Conservation (phyloP, 2,888 invertebrate species). For the Pedicia rivosa region DNA sequence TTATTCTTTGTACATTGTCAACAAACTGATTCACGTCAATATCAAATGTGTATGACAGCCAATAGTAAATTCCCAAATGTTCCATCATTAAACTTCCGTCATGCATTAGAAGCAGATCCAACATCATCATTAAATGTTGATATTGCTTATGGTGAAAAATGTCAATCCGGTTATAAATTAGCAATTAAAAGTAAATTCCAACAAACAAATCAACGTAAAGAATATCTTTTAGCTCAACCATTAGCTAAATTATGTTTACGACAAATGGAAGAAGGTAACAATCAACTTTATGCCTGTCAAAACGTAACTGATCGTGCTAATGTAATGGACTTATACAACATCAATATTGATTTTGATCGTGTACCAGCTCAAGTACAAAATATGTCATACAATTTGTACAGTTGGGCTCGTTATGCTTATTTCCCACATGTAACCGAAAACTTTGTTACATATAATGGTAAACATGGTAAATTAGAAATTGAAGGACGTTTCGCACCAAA, state of each 20-base stretch:
- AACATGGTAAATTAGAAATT: conserved; percentile 34
- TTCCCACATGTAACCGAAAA: conserved; percentile 1
- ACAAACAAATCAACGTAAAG: conserved; percentile 34
- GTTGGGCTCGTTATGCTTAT: not conserved
- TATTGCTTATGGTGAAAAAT: conserved; percentile 34
- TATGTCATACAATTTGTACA: not conserved
- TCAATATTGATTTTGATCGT: not conserved
- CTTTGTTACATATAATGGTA: conserved; percentile 17
- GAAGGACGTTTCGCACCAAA: conserved; percentile 31
- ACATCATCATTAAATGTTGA: conserved; percentile 32
- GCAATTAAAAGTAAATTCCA: conserved; percentile 33
- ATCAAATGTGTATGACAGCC: not conserved
- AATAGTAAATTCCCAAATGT: conserved; percentile 26
- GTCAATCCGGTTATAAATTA: conserved; percentile 15
- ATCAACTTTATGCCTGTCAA: conserved; percentile 39
- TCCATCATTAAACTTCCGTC: conserved; percentile 36
- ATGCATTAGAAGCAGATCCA: conserved; percentile 37
- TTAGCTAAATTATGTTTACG: conserved; percentile 2
- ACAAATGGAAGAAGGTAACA: conserved; percentile 35
- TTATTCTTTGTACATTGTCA: conserved; percentile 19
- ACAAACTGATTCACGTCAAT: not conserved
- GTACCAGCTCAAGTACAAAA: conserved; percentile 1
- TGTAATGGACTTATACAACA: conserved; percentile 33
- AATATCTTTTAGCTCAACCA: conserved; percentile 28
- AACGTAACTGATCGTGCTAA: conserved; percentile 37